phyloP scores from a whole-genome alignment of 2,113 vertebrate species.

The Halcyon senegalensis region DNA sequence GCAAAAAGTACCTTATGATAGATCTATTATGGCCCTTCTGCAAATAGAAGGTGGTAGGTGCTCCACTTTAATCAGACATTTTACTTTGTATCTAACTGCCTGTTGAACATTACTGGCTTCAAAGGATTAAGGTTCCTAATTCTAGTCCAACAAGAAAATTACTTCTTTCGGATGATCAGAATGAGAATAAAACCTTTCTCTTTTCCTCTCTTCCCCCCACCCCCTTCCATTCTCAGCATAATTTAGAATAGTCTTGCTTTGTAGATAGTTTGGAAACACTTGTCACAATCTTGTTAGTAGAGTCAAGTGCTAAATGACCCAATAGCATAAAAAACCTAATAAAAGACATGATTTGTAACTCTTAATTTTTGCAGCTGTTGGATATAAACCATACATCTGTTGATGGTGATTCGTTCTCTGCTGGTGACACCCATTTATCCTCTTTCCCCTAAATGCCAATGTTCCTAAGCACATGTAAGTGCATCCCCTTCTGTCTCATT shows the following conservation, averaged over 20 bases:
- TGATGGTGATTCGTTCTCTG: constrained; percentile 9
- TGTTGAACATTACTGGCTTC: not conserved
- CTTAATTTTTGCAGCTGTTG: constrained; percentile 71
- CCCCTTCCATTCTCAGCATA: not conserved
- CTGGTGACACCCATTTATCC: constrained; percentile 10
- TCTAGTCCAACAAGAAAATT: not conserved
- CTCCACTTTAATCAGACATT: not conserved
- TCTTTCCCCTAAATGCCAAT: not conserved
- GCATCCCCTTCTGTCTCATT: not conserved
- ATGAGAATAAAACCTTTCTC: not conserved
- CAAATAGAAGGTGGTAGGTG: not conserved
- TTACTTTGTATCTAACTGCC: not conserved
- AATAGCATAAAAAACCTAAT: not conserved
- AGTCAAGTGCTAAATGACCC: not conserved
- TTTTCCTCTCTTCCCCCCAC: not conserved
- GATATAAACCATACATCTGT: constrained; percentile 36
- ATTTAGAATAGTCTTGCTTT: not conserved
- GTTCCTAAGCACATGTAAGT: not conserved
- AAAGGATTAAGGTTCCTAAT: constrained; percentile 6
- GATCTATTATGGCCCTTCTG: not conserved
- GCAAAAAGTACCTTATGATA: not conserved
- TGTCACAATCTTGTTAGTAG: not conserved
- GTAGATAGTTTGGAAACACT: not conserved
- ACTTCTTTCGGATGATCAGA: not conserved
- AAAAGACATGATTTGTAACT: constrained; percentile 25